phyloP scores from a whole-genome alignment of 2,888 invertebrate genomes.

The Drosophila prolongata region DNA sequence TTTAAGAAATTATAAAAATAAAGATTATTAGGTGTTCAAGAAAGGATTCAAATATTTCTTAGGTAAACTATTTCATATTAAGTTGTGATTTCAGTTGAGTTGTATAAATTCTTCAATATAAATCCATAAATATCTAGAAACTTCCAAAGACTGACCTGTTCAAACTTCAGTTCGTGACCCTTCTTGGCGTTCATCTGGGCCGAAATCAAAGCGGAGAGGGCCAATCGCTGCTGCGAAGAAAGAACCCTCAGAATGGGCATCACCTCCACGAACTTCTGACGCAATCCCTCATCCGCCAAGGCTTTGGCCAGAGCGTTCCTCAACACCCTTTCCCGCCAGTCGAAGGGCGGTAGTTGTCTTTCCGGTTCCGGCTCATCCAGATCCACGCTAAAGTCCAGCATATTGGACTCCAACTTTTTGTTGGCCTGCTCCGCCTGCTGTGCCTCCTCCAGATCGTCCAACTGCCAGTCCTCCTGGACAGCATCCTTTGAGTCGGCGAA shows the following conservation, averaged over 20 bases:
- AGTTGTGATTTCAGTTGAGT: no score
- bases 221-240: constrained; percentile 87
- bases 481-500: constrained; percentile 80
- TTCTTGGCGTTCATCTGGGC: constrained; percentile 87
- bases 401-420: constrained; percentile 58
- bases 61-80: no score
- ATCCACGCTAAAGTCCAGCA: constrained; percentile 71
- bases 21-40: no score
- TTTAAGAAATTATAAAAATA: no score
- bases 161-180: constrained; percentile 85
- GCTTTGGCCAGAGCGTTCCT: constrained; percentile 86
- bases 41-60: no score
- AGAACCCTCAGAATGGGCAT: constrained; percentile 88
- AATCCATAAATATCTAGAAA: no score
- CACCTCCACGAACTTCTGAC: constrained; percentile 87
- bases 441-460: constrained; percentile 65
- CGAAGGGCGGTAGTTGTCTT: constrained; percentile 69
- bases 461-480: constrained; percentile 76
- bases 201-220: constrained; percentile 87
- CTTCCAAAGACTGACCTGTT: constrained; percentile 85
- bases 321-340: constrained; percentile 85
- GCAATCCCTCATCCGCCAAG: constrained; percentile 86
- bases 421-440: constrained; percentile 49
- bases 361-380: constrained; percentile 64
- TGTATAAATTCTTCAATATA: neutral